Evolutionary conservation across 2,888 invertebrate species (phyloP).

Genomic region (Molorchus minor): DNA sequence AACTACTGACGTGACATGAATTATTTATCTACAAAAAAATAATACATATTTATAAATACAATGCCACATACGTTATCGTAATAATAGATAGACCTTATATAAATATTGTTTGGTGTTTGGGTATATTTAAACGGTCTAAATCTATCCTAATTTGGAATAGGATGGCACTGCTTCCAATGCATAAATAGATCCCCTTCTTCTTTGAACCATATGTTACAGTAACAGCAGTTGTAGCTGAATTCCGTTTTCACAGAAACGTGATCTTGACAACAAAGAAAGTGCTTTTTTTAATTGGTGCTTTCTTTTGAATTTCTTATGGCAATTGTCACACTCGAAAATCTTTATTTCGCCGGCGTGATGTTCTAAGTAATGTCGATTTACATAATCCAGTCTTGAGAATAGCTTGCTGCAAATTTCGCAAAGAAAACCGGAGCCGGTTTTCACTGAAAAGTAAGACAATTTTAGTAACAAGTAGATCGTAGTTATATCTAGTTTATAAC

Average conservation of each 20-base stretch:
- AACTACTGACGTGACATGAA: no score
- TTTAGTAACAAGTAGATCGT: no score
- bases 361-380: conserved; percentile 41
- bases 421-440: conserved; percentile 24
- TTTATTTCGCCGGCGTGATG: conserved; percentile 29
- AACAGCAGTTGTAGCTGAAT: conserved; percentile 27
- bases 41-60: no score
- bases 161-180: conserved; percentile 29
- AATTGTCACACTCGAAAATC: conserved; percentile 17
- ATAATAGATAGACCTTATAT: no score
- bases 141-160: conserved; percentile 7
- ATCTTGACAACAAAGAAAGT: neutral
- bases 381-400: conserved; percentile 47
- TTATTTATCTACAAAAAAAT: no score
- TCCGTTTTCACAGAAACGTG: neutral
- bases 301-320: conserved; percentile 13
- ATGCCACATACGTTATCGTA: no score
- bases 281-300: conserved; percentile 15
- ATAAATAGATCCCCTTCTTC: conserved; percentile 22
- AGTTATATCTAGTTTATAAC: no score
- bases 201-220: conserved; percentile 31
- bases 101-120: no score
- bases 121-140: no score
- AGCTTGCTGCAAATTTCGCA: conserved; percentile 42
- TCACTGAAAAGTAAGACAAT: conserved; percentile 23